Evolutionary conservation across 2,888 invertebrate species (phyloP).

Genomic region (Melipona beecheii): DNA sequence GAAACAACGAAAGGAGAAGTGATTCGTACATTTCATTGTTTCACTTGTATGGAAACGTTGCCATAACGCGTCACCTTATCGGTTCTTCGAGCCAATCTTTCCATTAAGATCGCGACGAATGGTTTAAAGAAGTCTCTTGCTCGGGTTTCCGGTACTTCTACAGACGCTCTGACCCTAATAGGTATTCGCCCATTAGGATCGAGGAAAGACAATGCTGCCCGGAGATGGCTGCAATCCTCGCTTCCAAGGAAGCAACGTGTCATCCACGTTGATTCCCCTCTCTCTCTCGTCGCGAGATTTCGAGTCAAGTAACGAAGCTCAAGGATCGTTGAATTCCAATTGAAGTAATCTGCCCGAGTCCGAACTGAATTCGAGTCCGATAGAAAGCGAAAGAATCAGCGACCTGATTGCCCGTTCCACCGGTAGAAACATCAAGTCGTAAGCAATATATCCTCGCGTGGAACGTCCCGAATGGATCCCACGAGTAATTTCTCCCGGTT

Average conservation of each 20-base stretch:
- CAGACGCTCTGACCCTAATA: constrained; percentile 78
- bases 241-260: constrained; percentile 70
- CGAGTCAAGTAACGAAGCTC: neutral
- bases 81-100: constrained; percentile 31
- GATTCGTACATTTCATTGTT: constrained; percentile 28
- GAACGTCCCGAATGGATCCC: neutral
- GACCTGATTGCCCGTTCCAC: no score
- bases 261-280: constrained; percentile 72
- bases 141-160: constrained; percentile 76
- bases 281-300: neutral
- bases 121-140: constrained; percentile 66
- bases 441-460: neutral
- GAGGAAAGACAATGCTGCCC: constrained; percentile 68
- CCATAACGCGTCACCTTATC: constrained; percentile 44
- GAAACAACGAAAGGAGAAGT: constrained; percentile 23
- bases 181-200: constrained; percentile 60
- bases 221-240: constrained; percentile 65
- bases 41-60: constrained; percentile 41
- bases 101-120: constrained; percentile 64
- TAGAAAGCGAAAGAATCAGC: neutral
- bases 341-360: neutral
- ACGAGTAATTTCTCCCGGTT: constrained; percentile 31
- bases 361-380: neutral
- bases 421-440: neutral
- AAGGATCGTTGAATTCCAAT: neutral